A percentile compares a stretch with the other conserved stretches of the same genome.
Conservation (phyloP, 2,888 invertebrate genomes). For the Acanthococcus lagerstroemiae region DNA sequence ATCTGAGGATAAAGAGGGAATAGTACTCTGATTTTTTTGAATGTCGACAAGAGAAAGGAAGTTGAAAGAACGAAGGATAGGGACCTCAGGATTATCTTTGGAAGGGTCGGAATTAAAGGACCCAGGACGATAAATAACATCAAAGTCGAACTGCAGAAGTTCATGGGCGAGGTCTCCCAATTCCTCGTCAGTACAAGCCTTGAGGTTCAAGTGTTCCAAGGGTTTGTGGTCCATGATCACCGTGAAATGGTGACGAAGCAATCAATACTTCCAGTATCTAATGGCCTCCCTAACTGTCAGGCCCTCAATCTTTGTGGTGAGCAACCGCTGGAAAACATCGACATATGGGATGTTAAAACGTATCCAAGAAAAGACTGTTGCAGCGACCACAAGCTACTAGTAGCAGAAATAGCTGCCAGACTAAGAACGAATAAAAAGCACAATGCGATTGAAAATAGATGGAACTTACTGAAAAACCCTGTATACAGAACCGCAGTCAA, state of each 20-base stretch:
- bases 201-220: conserved; percentile 34
- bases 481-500: too few relatives aligned
- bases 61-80: not conserved
- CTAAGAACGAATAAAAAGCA: too few relatives aligned
- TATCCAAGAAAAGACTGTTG: too few relatives aligned
- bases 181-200: conserved; percentile 34
- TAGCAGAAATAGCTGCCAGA: too few relatives aligned
- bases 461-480: too few relatives aligned
- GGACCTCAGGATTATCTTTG: not conserved
- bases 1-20: not conserved
- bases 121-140: conserved; percentile 34
- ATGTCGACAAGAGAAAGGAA: not conserved
- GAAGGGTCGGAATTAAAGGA: conserved; percentile 34
- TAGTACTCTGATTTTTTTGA: not conserved
- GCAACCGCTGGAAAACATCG: too few relatives aligned
- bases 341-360: too few relatives aligned
- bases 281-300: conserved; percentile 29
- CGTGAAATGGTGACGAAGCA: conserved; percentile 19
- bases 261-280: conserved; percentile 31
- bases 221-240: conserved; percentile 33
- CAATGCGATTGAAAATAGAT: too few relatives aligned
- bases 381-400: too few relatives aligned
- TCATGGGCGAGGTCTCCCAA: conserved; percentile 35
- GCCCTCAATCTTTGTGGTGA: too few relatives aligned
- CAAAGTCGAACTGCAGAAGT: conserved; percentile 35